Evolutionary conservation across 2,113 vertebrate genomes (phyloP).

Genomic region (Oncorhynchus keta): DNA sequence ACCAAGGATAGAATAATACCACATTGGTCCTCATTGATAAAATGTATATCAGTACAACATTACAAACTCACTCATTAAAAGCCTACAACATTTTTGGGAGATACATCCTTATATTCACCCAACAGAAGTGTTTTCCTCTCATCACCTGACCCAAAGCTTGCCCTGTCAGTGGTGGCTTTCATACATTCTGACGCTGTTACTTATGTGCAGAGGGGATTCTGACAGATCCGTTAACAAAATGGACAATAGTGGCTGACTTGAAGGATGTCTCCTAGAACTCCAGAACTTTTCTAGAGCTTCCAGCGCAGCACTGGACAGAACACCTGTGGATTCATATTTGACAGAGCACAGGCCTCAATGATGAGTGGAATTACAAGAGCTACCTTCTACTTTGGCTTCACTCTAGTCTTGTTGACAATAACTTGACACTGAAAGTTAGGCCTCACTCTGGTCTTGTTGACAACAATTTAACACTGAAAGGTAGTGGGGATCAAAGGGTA

Average conservation of each 20-base stretch:
- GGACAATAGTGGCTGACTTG: background rate
- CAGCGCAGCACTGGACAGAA: background rate
- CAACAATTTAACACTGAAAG: too few species aligned
- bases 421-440: background rate
- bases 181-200: constrained; percentile 7
- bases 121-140: constrained; percentile 50
- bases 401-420: background rate
- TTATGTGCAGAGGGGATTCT: constrained; percentile 1
- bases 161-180: constrained; percentile 24
- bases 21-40: background rate
- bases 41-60: too few species aligned
- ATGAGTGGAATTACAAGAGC: constrained; percentile 34
- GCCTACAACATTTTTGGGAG: constrained; percentile 22
- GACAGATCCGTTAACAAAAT: background rate
- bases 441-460: background rate
- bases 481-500: too few species aligned
- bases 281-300: background rate
- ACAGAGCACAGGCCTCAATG: constrained; percentile 9
- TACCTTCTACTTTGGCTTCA: background rate
- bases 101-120: constrained; percentile 65
- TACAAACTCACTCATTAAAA: constrained; percentile 2
- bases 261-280: background rate
- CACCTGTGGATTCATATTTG: background rate
- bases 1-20: too few species aligned
- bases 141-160: constrained; percentile 13